Evolutionary conservation across 2,113 vertebrate species (phyloP), one percentile per base, ranked within the genome.

Genomic region (Pelmatolapia mariae): DNA sequence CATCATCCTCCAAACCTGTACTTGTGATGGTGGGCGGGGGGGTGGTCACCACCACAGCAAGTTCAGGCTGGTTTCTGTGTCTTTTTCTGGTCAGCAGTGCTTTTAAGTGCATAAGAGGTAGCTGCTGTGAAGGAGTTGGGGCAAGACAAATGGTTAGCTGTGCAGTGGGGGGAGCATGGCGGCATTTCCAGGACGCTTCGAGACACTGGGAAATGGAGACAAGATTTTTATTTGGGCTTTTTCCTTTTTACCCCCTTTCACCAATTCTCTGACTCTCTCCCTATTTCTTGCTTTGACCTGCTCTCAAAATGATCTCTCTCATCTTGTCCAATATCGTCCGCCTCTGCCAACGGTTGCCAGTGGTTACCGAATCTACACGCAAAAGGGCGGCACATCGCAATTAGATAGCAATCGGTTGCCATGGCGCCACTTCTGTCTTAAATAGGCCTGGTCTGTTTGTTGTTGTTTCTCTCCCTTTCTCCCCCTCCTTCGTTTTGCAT

Each of bases 341-440:
- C 54, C 91, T 91, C 89, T 91, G 61, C 63, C 90, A 87, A 83
- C 91, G 13, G 96, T 97, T 96, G 96, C 96, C 94, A 93, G 71
- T 95, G 94, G 96, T 96, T 95, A 96, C 96, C 83, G 91, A 93
- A 92, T 89, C 93, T 91, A 91, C 90, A 93, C 36, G 63, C 94
- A 93, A 94, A 95, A 95, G 91, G 92, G 89, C 84, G 61, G 92
- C 92, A 92, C 92, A 90, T 88, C 40, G 91, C 94, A 96, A 97
- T 97, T 96, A 97, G 96, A 96, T 94, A 93, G 96, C 95, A 96
- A 97, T 96, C 89, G 93, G 96, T 97, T 97, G 95, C 96, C 96
- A 96, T 96, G 96, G 95, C 84, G 85, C 90, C 92, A 83, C 93
- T 90, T 87, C 90, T 82, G 93, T 89, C 94, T 92, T 93, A 93